Base-by-base conservation (phyloP, 1,140 invertebrate species). In the Drosophila parabipectinata region DNA sequence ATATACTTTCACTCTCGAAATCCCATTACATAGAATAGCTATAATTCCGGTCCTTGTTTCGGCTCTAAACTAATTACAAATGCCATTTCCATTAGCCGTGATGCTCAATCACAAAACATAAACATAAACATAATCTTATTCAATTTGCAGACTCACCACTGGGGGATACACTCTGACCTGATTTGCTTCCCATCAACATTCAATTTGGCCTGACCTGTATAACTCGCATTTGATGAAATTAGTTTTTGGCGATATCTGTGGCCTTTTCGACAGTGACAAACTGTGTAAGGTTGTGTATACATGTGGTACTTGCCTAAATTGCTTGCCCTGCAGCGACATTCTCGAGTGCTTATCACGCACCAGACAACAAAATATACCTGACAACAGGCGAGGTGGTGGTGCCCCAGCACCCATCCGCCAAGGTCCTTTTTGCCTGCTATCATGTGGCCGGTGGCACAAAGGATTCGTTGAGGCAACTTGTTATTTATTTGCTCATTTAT, bases 401-500 rank as follows among this genome's bases (percentile, higher is more conserved):
- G 14, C 28, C 4, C 12, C 60, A 15, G 10, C 10, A 30, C 9
- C 12, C 8, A 10, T 41, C 41, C 41, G 14, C 7, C 41, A 6
- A 18, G 18, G 26, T 9, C 26, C 10, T 5, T 24, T 30, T 45
- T 18, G 9, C 32, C 6, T 47, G 8, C n/a, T 26, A 37, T 52
- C 50, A 44, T 47, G 45, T 28, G 37, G n/a, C 28, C 51, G 8
- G 26, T 21, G 4, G 9, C 56, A 78, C 77, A 79, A 68, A 78
- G 58, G 60, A 56, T 52, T 21, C 26, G 52, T 32, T 21, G 47
- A 50, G 44, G 44, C 50, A 59, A 63, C 72, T 75, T 57, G 61
- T 80, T 77, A 80, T 81, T 77, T 80, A 80, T 80, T 75, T 80
- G 77, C 72, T 81, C 72, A 77, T 80, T 81, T 81, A 77, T 80